Conservation (phyloP, 1,140 invertebrate genomes). For the Thaumetopoea pityocampa region DNA sequence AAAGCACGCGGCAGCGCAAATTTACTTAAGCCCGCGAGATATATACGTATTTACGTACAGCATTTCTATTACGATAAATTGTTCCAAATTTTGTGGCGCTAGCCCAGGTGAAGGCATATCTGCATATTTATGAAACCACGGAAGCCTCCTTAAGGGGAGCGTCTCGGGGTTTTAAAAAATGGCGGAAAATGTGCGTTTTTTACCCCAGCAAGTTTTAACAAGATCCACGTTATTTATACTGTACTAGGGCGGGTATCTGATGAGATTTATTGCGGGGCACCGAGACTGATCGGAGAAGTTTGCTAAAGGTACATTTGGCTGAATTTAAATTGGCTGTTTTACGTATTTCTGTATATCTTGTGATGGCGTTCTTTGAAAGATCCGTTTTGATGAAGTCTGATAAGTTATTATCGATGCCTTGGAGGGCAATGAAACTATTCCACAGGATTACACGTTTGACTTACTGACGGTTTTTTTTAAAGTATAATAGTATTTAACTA, state of each 20-base stretch:
- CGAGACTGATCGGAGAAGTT: conserved; percentile 65
- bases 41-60: conserved; percentile 62
- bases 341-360: conserved; percentile 21
- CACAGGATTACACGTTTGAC: too few relatives aligned
- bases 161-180: conserved; percentile 61
- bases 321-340: conserved; percentile 59
- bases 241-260: conserved; percentile 45
- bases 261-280: conserved; percentile 60
- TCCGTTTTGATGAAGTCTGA: too few relatives aligned
- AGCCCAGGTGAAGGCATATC: conserved; percentile 70
- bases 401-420: too few relatives aligned
- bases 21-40: conserved; percentile 51
- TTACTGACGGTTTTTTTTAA: too few relatives aligned
- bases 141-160: conserved; percentile 64
- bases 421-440: too few relatives aligned
- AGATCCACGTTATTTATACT: conserved; percentile 72
- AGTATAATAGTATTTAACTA: too few relatives aligned
- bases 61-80: conserved; percentile 71
- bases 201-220: conserved; percentile 67
- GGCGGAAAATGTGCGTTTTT: conserved; percentile 62
- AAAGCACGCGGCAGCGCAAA: conserved; percentile 53
- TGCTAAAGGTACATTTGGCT: conserved; percentile 34
- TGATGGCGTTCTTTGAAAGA: too few relatives aligned
- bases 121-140: conserved; percentile 71
- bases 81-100: conserved; percentile 61